Evolutionary conservation across 2,888 invertebrate genomes (phyloP).

Genomic region (Amblyjoppa proteus): DNA sequence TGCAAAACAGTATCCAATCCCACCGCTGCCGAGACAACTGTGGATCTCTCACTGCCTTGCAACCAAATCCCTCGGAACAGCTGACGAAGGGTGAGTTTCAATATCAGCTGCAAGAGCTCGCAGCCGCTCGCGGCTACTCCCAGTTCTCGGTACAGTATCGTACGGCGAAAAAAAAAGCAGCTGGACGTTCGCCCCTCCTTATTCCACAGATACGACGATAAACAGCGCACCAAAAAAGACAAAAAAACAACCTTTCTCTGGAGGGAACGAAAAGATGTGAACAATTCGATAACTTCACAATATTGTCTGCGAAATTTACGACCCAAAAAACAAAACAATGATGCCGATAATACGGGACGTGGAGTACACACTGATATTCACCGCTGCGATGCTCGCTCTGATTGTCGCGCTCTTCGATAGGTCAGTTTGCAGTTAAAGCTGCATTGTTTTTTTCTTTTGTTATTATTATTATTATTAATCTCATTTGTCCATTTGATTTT

Average conservation of each 20-base stretch:
- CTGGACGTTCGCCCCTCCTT: background rate
- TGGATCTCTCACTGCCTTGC: too few relatives aligned
- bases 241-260: background rate
- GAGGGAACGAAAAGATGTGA: constrained; percentile 1
- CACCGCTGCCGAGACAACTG: too few relatives aligned
- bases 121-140: too few relatives aligned
- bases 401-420: constrained; percentile 66
- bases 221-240: background rate
- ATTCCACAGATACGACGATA: background rate
- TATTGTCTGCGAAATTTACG: background rate
- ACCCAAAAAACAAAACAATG: constrained; percentile 12
- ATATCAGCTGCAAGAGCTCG: too few relatives aligned
- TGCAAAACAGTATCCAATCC: too few relatives aligned
- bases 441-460: background rate
- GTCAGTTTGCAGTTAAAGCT: constrained; percentile 41
- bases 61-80: too few relatives aligned
- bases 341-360: constrained; percentile 56
- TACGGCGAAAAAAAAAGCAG: background rate
- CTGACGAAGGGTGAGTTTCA: too few relatives aligned
- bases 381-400: constrained; percentile 56
- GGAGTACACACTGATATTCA: constrained; percentile 47
- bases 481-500: background rate
- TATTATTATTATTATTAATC: background rate
- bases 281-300: background rate
- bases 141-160: too few relatives aligned